Evolutionary conservation across 2,113 vertebrate species (phyloP), one percentile per base, ranked within the genome.

Genomic region (Coptodon rendalli): DNA sequence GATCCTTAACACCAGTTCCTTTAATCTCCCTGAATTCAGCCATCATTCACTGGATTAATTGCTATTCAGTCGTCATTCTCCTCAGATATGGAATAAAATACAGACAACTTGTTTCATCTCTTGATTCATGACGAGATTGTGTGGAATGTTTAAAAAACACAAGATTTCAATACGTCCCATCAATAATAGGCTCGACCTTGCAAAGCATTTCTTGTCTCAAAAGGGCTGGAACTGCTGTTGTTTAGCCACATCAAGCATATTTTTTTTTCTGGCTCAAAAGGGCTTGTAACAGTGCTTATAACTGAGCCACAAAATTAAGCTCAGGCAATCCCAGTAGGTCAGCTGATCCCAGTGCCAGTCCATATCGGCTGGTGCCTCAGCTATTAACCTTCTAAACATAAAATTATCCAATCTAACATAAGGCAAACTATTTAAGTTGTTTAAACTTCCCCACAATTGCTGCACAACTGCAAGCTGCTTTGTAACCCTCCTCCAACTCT

Each of bases 1-100:
- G 80, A 91, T 84, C 89, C 81, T 31, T 80, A 53, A 78, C 85
- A 84, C 89, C 38, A 16, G 40, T 31, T 87, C 54, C 38, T 90
- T 92, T 90, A 91, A 92, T 95, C 82, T 91, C 40, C 59, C 89
- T 86, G 84, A 79, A 85, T 93, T 91, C 87, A 82, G 84, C 79
- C 11, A 31, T 88, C 85, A 80, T 9, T 73, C 87, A 78, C 11
- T 84, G 29, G 85, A 85, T 89, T 89, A 88, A 88, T 89, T 92
- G 81, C 56, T 86, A 91, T 93, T 91, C 86, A 82, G 86, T 59
- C 7, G 10, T 87, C 85, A 80, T 9, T 73, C 88, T 91, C 76
- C 36, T 66, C 78, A 83, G 90, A 93, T 80, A 85, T 22, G 66
- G 76, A 53, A 89, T 89, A 79, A 89, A 93, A 92, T 93, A 88